phyloP scores from a whole-genome alignment of 2,113 vertebrate species.

The Rhinoptilus africanus region DNA sequence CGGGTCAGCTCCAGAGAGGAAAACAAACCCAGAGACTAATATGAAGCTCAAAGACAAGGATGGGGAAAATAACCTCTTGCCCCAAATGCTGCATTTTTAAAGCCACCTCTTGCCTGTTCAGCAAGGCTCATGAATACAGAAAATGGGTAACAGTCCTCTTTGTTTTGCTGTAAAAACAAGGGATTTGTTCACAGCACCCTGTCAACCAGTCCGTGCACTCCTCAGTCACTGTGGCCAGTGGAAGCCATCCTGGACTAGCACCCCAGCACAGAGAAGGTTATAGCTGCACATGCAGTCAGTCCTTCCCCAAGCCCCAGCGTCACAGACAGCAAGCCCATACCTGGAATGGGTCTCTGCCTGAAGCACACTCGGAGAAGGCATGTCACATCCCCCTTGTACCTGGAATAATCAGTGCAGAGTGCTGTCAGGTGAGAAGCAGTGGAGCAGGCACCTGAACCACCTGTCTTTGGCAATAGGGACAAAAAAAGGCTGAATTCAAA shows the following conservation, averaged over 20 bases:
- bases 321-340: background rate
- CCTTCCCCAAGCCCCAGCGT: background rate
- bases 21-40: background rate
- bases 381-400: slow-evolving; percentile 75
- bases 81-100: background rate
- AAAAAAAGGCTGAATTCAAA: background rate
- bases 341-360: slow-evolving; percentile 56
- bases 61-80: background rate
- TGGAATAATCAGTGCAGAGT: slow-evolving; percentile 28
- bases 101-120: background rate
- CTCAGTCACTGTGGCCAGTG: background rate
- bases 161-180: background rate
- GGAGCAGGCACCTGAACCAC: background rate
- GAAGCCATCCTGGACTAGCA: background rate
- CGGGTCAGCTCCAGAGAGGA: background rate
- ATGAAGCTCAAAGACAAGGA: background rate
- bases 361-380: slow-evolving; percentile 74
- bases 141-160: background rate
- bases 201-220: no score
- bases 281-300: background rate
- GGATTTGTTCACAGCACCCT: background rate
- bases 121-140: background rate
- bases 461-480: background rate
- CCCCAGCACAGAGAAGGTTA: background rate
- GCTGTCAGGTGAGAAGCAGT: background rate